phyloP scores from a whole-genome alignment of 2,888 invertebrate genomes.

The Mesochorus sp. region DNA sequence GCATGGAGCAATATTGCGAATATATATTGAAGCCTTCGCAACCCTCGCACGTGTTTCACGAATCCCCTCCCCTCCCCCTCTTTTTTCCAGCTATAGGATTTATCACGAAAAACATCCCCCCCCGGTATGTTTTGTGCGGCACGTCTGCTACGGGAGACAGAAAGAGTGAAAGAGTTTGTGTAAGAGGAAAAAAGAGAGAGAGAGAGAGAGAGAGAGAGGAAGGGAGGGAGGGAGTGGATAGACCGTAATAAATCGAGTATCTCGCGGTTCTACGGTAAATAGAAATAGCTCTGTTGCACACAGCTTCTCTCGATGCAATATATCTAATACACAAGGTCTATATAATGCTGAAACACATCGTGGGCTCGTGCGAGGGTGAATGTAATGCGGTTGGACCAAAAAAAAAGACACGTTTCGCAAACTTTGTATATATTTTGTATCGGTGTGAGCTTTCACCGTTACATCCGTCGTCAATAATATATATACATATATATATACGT shows the following conservation, averaged over 20 bases:
- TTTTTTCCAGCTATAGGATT: conserved; percentile 39
- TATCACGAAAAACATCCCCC: conserved; percentile 59
- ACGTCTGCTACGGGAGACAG: not conserved
- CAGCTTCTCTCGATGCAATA: conserved; percentile 30
- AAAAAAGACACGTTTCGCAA: not conserved
- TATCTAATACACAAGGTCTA: not conserved
- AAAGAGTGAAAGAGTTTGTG: no score
- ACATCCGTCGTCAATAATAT: not conserved
- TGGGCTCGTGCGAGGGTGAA: not conserved
- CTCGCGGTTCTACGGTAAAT: conserved; percentile 58
- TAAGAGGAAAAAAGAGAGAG: no score
- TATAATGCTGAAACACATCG: not conserved
- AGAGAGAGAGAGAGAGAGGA: no score
- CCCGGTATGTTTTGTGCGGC: conserved; percentile 39
- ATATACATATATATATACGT: not conserved
- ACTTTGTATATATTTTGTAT: not conserved
- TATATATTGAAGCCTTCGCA: conserved; percentile 31
- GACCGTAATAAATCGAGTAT: conserved; percentile 63
- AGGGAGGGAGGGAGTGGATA: conserved; percentile 18
- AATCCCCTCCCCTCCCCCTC: not conserved
- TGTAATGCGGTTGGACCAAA: not conserved
- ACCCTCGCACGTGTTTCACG: conserved; percentile 41
- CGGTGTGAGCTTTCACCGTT: no score
- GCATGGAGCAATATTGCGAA: conserved; percentile 55
- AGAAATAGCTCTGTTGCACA: conserved; percentile 50